Conservation (phyloP, 2,797 vertebrate species). For the Pangasius macronema region DNA sequence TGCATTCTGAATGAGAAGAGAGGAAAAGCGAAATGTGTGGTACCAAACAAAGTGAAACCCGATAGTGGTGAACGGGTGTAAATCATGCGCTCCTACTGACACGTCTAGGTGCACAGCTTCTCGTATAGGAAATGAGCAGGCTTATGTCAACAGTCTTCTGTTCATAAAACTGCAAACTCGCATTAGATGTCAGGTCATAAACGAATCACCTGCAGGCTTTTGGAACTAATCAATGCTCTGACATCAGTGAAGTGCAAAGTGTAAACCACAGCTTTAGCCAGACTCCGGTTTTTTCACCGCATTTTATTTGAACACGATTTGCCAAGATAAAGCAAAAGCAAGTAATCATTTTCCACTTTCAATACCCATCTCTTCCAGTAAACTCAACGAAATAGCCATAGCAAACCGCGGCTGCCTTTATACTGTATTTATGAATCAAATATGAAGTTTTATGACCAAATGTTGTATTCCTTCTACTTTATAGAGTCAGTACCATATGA, state of each 20-base stretch:
- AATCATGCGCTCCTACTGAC: slow-evolving; percentile 64
- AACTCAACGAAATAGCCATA: slow-evolving; percentile 62
- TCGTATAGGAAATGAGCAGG: slow-evolving; percentile 69
- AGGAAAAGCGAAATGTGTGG: slow-evolving; percentile 61
- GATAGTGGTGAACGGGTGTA: slow-evolving; percentile 60
- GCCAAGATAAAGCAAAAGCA: slow-evolving; percentile 74
- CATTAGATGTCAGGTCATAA: slow-evolving; percentile 68
- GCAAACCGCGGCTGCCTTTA: slow-evolving; percentile 57
- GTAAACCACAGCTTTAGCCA: slow-evolving; percentile 60
- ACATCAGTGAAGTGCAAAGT: slow-evolving; percentile 69
- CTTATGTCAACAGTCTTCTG: slow-evolving; percentile 65
- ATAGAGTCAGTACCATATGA: slow-evolving; percentile 53
- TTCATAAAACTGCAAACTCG: slow-evolving; percentile 69
- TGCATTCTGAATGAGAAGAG: slow-evolving; percentile 57
- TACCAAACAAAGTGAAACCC: slow-evolving; percentile 60
- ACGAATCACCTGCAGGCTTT: slow-evolving; percentile 75
- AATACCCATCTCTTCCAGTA: slow-evolving; percentile 64
- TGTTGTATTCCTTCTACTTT: slow-evolving; percentile 62
- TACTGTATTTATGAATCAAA: slow-evolving; percentile 52
- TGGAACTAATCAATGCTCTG: slow-evolving; percentile 60
- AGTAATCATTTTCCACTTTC: slow-evolving; percentile 66
- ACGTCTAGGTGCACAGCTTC: slow-evolving; percentile 65
- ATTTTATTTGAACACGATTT: slow-evolving; percentile 77
- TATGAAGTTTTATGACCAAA: slow-evolving; percentile 65
- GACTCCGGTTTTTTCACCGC: slow-evolving; percentile 64